Conservation (phyloP, 2,113 vertebrate genomes). For the Arenaria interpres region DNA sequence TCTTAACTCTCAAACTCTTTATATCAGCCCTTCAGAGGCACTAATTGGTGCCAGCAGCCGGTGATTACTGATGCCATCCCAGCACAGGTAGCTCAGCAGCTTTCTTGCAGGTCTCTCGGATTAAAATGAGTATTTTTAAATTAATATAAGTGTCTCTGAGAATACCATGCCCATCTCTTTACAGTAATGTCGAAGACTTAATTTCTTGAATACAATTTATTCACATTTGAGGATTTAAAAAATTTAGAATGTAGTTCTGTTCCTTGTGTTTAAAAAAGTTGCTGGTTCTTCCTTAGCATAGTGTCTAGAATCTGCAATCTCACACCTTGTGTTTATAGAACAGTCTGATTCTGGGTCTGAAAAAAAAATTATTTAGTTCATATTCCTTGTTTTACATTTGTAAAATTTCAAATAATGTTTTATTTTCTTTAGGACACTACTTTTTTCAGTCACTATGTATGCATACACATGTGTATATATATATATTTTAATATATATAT, state of each 20-base stretch:
- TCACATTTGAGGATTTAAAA: neutral
- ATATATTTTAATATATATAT: neutral
- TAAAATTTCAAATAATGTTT: neutral
- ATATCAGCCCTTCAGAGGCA: neutral
- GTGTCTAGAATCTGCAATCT: neutral
- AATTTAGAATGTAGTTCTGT: neutral
- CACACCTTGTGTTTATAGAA: neutral
- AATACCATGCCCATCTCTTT: neutral
- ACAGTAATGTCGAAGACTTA: neutral
- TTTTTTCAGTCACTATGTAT: neutral
- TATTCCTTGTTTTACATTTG: neutral
- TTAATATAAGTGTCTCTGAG: neutral
- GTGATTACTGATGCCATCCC: neutral
- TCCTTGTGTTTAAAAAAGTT: neutral
- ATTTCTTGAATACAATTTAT: neutral
- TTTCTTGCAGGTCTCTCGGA: neutral
- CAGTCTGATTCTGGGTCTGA: neutral
- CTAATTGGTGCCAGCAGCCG: neutral
- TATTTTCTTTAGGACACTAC: neutral
- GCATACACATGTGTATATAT: fast-evolving
- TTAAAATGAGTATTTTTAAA: neutral
- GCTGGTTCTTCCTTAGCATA: neutral
- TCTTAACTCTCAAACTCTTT: neutral
- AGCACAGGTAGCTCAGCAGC: neutral
- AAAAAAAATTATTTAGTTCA: neutral